Evolutionary conservation across 2,888 invertebrate species (phyloP), one percentile per base, ranked within the genome.

Genomic region (Amphipyra berbera): DNA sequence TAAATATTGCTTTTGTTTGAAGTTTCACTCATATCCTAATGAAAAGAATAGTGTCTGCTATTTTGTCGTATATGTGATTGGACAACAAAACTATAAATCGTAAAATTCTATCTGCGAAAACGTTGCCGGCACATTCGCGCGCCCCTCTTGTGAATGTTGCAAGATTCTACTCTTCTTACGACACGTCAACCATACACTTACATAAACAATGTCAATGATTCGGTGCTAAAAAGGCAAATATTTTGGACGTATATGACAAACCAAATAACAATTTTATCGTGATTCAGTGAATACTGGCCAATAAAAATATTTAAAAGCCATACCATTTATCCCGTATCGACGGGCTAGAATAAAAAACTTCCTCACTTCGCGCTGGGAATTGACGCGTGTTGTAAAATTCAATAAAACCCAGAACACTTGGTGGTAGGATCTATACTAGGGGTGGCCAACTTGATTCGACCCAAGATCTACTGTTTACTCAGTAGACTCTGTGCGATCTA

Each of bases 141-240:
- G 82, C 82, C 82, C 76, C 84, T 79, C 73, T 75, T 53, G 68
- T 67, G 38, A 15, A 45, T 65, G 61, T 87, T 87, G 83, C 84
- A 82, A 83, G 78, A 86, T 76, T 63, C 73, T 78, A 80, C 80
- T 79, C 64, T 67, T 79, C 62, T 90, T 88, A 83, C 89, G 81
- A 84, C 82, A 88, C 73, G 42, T 45, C 60, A 79, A 84, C 83
- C 83, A 82, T 73, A 77, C 67, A 72, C 79, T 89, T 90, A 89
- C 79, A 88, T 88, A 89, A 90, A 87, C 79, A 84, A 82, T 86
- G 84, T 87, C 86, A 84, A 81, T 48, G 71, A 58, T 63, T 46
- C 37, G 57, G 50, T 56, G 48, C 74, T 68, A 69, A 68, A 55
- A 55, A 46, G 6, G 46, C 38, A 37, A 52, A 65, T 12, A 42